These are phyloP conservation scores for Megamerina dolium DNA, from an alignment of 2,888 invertebrate genomes.

Conservation along the genomic window DNA sequence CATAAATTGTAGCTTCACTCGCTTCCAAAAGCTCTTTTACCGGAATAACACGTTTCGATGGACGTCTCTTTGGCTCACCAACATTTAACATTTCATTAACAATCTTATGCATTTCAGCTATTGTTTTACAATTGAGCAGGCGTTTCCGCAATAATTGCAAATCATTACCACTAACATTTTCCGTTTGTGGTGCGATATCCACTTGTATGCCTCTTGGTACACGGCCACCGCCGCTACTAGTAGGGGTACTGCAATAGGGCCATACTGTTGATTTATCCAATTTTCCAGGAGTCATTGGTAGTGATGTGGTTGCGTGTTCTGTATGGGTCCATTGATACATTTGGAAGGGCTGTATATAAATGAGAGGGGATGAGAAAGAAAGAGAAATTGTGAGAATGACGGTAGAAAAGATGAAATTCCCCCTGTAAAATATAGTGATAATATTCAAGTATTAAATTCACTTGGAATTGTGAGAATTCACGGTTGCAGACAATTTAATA, in stretches of 20 bases:
- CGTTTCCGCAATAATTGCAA: constrained; percentile 36
- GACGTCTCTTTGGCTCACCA: constrained; percentile 32
- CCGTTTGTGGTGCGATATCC: constrained; percentile 18
- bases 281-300: constrained; percentile 69
- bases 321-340: constrained; percentile 90
- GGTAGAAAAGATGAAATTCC: no score
- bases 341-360: constrained; percentile 77
- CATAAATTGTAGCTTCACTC: constrained; percentile 42
- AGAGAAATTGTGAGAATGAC: no score
- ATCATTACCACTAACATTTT: no score
- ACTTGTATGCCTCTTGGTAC: constrained; percentile 26
- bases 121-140: constrained; percentile 37
- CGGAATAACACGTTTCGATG: constrained; percentile 36
- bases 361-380: constrained; percentile 19
- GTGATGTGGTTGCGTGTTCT: constrained; percentile 62
- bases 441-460: no score
- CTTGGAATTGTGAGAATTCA: no score
- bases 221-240: constrained; percentile 28
- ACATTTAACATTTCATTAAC: constrained; percentile 38
- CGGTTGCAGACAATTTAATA: no score
- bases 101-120: constrained; percentile 41
- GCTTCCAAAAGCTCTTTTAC: constrained; percentile 41
- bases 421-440: no score
- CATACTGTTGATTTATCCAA: constrained; percentile 62
- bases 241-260: constrained; percentile 57